phyloP scores from a whole-genome alignment of 1,140 invertebrate species.

The Amphibalanus amphitrite region DNA sequence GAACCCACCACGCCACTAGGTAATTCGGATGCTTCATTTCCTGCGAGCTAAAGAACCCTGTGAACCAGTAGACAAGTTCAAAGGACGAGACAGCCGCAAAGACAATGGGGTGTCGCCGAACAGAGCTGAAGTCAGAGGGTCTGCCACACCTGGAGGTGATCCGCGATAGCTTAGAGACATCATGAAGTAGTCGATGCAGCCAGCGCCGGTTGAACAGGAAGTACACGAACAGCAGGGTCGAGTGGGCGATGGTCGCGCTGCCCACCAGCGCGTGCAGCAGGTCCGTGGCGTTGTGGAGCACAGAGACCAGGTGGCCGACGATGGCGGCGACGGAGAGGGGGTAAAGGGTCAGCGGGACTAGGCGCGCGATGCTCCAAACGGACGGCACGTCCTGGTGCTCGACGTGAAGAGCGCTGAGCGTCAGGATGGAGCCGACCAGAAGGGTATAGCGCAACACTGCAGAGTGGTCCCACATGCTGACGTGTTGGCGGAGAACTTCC shows the following conservation, averaged over 20 bases:
- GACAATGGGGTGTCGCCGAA: not conserved
- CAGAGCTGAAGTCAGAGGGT: not conserved
- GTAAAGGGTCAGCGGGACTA: not conserved
- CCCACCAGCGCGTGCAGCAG: not conserved
- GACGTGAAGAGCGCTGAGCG: not conserved
- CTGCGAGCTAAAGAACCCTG: not conserved
- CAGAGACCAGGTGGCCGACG: not conserved
- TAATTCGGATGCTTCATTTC: not conserved
- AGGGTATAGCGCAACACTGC: not conserved
- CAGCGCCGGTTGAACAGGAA: not conserved
- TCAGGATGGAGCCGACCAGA: not conserved
- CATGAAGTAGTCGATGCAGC: not conserved
- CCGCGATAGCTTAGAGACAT: not conserved
- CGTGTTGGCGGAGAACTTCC: too few relatives aligned
- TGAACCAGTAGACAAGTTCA: not conserved
- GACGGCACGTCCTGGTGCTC: not conserved
- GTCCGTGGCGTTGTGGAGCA: not conserved
- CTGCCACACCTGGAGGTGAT: not conserved
- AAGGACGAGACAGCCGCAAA: not conserved
- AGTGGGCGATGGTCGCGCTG: not conserved
- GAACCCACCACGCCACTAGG: not conserved
- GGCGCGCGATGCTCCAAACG: not conserved
- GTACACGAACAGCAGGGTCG: not conserved
- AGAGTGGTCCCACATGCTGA: not conserved
- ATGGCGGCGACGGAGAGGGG: not conserved